phyloP scores from a whole-genome alignment of 1,140 invertebrate genomes.

The Venturia canescens region DNA sequence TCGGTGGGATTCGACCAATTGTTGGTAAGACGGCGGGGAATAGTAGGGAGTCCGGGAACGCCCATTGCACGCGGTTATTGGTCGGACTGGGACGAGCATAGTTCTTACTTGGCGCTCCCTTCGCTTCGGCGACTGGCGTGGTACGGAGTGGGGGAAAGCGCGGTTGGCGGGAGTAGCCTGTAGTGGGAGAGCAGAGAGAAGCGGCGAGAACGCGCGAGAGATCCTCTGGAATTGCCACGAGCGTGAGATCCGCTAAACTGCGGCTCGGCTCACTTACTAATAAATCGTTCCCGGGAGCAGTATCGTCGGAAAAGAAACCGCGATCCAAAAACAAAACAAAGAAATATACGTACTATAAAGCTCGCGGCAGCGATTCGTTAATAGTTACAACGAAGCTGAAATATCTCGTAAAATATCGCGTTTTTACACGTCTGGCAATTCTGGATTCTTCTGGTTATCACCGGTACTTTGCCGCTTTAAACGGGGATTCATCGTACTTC shows the following conservation, averaged over 20 bases:
- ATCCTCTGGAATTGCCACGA: slow-evolving; percentile 20
- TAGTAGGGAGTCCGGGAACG: too few relatives aligned
- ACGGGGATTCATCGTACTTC: not conserved
- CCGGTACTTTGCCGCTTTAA: not conserved
- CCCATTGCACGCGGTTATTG: too few relatives aligned
- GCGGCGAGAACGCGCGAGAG: not conserved
- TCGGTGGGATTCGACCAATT: too few relatives aligned
- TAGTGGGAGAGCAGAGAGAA: not conserved
- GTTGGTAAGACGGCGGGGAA: too few relatives aligned
- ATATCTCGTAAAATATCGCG: too few relatives aligned
- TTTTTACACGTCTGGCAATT: too few relatives aligned
- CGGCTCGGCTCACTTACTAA: slow-evolving; percentile 60
- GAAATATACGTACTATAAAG: not conserved
- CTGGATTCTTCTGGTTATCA: not conserved
- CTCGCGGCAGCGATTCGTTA: too few relatives aligned
- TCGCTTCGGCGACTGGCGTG: too few relatives aligned
- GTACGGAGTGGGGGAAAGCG: too few relatives aligned
- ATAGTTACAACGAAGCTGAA: too few relatives aligned
- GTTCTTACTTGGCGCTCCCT: too few relatives aligned
- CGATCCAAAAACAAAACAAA: not conserved
- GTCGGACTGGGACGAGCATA: too few relatives aligned
- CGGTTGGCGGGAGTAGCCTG: not conserved
- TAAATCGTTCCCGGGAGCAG: slow-evolving; percentile 60
- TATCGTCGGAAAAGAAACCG: slow-evolving; percentile 19
- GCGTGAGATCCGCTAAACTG: slow-evolving; percentile 50